These are phyloP conservation scores for Tamias sibiricus DNA, from an alignment of 2,113 vertebrate genomes.

Conservation along the genomic window DNA sequence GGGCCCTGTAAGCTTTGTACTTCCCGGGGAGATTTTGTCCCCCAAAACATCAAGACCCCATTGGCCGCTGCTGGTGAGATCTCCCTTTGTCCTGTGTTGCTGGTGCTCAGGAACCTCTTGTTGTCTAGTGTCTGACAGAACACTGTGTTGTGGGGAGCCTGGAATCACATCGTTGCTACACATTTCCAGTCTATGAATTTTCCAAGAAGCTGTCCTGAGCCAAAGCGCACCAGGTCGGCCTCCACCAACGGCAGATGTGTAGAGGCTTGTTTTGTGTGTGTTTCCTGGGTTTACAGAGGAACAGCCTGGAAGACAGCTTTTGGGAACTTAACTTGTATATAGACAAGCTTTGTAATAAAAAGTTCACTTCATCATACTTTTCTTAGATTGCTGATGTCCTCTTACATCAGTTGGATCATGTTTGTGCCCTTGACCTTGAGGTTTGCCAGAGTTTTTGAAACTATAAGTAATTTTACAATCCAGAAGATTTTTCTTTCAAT, in stretches of 20 bases:
- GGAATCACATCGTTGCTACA: not conserved
- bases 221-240: not conserved
- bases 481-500: conserved; percentile 20
- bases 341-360: conserved; percentile 4
- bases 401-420: not conserved
- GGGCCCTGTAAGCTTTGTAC: not conserved
- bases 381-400: not conserved
- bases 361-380: conserved; percentile 17
- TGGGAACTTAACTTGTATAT: conserved; percentile 23
- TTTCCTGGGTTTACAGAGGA: not conserved
- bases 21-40: not conserved
- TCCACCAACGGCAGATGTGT: not conserved
- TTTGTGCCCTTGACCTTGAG: conserved; percentile 29
- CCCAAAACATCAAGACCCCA: not conserved
- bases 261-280: not conserved
- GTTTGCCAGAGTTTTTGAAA: conserved; percentile 66
- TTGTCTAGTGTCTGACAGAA: not conserved
- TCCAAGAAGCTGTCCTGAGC: not conserved
- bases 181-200: not conserved
- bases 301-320: not conserved
- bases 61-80: not conserved
- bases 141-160: not conserved
- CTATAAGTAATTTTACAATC: not conserved
- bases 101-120: not conserved
- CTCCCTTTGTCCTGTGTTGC: not conserved